These are phyloP conservation scores for Phortica variegata DNA, from an alignment of 1,140 invertebrate genomes.

Conservation along the genomic window DNA sequence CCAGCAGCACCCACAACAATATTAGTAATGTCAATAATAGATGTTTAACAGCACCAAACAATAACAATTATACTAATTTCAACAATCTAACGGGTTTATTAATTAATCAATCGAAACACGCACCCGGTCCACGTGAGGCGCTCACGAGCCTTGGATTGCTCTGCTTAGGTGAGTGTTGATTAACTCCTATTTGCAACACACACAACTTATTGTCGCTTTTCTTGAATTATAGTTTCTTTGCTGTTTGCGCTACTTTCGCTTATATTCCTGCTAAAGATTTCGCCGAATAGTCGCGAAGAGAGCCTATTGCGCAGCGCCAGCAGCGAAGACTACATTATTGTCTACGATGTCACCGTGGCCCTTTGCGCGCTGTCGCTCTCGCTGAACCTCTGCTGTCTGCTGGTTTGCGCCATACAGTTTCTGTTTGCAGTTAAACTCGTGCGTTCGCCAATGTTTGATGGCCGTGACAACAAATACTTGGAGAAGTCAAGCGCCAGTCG, in stretches of 20 bases:
- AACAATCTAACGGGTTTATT: slow-evolving; percentile 28
- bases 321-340: slow-evolving; percentile 79
- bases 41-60: slow-evolving; percentile 10
- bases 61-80: slow-evolving; percentile 41
- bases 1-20: neutral
- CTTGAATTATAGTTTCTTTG: slow-evolving; percentile 65
- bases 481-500: slow-evolving; percentile 85
- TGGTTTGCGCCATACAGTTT: slow-evolving; percentile 92
- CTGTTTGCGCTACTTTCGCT: slow-evolving; percentile 79
- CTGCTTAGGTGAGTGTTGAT: slow-evolving; percentile 62
- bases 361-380: slow-evolving; percentile 84
- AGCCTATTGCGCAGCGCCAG: slow-evolving; percentile 51
- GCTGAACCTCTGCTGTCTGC: slow-evolving; percentile 83
- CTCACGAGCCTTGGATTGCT: slow-evolving; percentile 83
- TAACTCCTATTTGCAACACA: neutral
- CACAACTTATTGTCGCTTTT: neutral
- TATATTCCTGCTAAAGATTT: slow-evolving; percentile 83
- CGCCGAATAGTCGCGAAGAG: slow-evolving; percentile 62
- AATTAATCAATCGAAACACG: slow-evolving; percentile 36
- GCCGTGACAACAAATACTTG: slow-evolving; percentile 82
- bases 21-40: slow-evolving; percentile 5
- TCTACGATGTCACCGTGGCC: slow-evolving; percentile 87
- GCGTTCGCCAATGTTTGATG: slow-evolving; percentile 69
- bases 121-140: slow-evolving; percentile 63
- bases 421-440: slow-evolving; percentile 89